Evolutionary conservation across 2,113 vertebrate species (phyloP).

Genomic region (Cacatua alba): DNA sequence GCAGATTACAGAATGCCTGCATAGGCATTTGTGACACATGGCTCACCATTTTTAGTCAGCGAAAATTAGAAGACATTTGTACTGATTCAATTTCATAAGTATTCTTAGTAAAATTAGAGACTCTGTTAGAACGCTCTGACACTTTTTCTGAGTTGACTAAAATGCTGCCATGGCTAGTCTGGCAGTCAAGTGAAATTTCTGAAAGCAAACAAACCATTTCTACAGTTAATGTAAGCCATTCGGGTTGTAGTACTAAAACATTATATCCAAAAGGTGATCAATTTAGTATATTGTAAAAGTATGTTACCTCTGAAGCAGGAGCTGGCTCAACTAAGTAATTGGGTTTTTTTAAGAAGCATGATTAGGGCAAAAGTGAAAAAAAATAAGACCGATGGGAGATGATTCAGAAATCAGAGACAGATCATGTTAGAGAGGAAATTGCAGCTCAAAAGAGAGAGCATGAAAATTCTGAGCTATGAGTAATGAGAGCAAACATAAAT

Average conservation of each 20-base stretch:
- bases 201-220: not conserved
- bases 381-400: not conserved
- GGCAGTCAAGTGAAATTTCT: not conserved
- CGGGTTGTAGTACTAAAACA: not conserved
- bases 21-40: not conserved
- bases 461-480: not conserved
- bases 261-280: not conserved
- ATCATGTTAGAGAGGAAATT: not conserved
- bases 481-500: conserved; percentile 5
- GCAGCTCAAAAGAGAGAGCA: not conserved
- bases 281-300: not conserved
- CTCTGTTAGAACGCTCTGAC: not conserved
- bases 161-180: not conserved
- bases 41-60: not conserved
- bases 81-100: not conserved
- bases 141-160: not conserved
- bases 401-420: not conserved
- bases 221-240: not conserved
- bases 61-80: not conserved
- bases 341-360: not conserved
- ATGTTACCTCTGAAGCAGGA: not conserved
- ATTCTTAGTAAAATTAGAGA: conserved; percentile 29
- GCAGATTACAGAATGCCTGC: not conserved
- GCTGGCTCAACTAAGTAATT: not conserved
- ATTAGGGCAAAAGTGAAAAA: not conserved